These are phyloP conservation scores for Hydraecia micacea DNA, from an alignment of 2,888 invertebrate species.

Conservation along the genomic window DNA sequence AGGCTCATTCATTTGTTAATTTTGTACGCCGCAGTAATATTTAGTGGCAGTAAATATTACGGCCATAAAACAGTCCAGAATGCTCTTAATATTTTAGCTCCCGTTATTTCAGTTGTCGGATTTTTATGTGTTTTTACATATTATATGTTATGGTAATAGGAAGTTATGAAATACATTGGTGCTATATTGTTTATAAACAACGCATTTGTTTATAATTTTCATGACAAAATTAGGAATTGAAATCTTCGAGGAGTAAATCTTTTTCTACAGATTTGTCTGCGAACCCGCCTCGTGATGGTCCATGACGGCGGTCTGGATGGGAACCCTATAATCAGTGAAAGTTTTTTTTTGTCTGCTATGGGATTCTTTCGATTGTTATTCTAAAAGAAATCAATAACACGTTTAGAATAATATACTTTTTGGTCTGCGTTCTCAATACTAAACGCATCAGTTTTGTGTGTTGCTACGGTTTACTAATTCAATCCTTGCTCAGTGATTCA, in stretches of 20 bases:
- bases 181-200: conserved; percentile 52
- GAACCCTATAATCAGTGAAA: conserved; percentile 54
- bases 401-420: conserved; percentile 20
- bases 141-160: conserved; percentile 52
- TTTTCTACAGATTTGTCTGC: conserved; percentile 31
- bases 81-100: conserved; percentile 79
- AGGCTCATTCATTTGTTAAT: conserved; percentile 87
- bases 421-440: neutral
- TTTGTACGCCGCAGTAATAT: conserved; percentile 83
- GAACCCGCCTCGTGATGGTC: conserved; percentile 17
- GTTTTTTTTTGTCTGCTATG: conserved; percentile 30
- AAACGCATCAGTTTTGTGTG: neutral
- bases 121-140: conserved; percentile 56
- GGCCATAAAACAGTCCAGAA: conserved; percentile 80
- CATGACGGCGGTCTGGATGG: conserved; percentile 36
- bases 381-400: conserved; percentile 52
- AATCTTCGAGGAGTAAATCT: conserved; percentile 8
- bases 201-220: conserved; percentile 30
- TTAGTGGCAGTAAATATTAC: conserved; percentile 85
- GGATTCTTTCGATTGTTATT: conserved; percentile 38
- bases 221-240: conserved; percentile 17
- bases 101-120: conserved; percentile 65
- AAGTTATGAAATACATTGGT: conserved; percentile 61
- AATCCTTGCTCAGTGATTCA: too few species aligned
- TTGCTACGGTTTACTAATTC: too few species aligned